Evolutionary conservation across 2,888 invertebrate genomes (phyloP).

Genomic region (Fabriciana adippe): DNA sequence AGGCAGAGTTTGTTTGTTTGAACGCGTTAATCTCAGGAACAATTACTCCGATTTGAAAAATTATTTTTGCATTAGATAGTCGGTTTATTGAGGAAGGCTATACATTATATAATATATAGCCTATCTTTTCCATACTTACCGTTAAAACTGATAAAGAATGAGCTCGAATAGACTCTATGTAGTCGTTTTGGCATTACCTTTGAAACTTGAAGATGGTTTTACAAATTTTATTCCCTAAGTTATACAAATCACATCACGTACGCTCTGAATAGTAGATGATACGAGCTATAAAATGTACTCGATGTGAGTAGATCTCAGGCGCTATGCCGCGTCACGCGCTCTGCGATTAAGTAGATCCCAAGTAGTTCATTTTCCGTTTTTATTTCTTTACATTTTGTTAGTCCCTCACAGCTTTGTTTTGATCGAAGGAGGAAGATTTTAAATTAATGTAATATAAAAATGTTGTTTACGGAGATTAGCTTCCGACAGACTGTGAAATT

Average conservation of each 20-base stretch:
- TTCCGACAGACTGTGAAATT: too few species aligned
- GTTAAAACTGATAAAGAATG: neutral
- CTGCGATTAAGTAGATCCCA: conserved; percentile 13
- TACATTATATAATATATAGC: too few species aligned
- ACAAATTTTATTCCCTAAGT: neutral
- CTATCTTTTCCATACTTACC: too few species aligned
- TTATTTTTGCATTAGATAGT: too few species aligned
- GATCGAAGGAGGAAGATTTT: conserved; percentile 5
- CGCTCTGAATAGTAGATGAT: neutral
- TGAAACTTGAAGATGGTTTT: neutral
- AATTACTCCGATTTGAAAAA: too few species aligned
- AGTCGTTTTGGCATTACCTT: too few species aligned
- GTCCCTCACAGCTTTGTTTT: conserved; percentile 19
- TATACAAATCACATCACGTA: neutral
- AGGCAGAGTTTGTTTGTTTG: too few species aligned
- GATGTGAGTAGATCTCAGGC: too few species aligned
- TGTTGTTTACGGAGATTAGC: neutral
- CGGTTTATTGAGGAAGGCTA: too few species aligned
- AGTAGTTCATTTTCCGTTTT: conserved; percentile 8
- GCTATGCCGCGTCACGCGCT: conserved; percentile 12
- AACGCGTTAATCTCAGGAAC: too few species aligned
- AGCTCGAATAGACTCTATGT: too few species aligned
- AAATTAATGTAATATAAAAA: conserved; percentile 1
- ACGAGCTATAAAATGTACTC: conserved; percentile 1
- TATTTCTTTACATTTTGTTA: conserved; percentile 8